Evolutionary conservation across 2,888 invertebrate genomes (phyloP).

Genomic region (Nymphalis urticae): DNA sequence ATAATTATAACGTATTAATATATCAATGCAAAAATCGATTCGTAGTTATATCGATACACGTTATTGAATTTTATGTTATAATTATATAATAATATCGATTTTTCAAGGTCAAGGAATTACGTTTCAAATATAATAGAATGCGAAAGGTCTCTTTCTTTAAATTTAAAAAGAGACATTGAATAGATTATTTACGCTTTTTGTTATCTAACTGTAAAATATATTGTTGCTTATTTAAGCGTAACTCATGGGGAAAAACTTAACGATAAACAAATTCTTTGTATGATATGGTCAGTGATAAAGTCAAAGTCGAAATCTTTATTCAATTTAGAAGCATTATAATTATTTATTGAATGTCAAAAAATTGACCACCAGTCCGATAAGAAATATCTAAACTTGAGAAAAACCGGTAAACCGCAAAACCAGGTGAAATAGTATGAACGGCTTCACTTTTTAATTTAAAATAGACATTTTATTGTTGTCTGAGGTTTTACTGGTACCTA

Average conservation of each 20-base stretch:
- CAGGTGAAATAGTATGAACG: no score
- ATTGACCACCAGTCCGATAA: no score
- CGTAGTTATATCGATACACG: not conserved
- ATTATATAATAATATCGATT: not conserved
- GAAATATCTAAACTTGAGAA: no score
- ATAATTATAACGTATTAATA: not conserved
- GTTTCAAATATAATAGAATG: not conserved
- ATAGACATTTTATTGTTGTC: no score
- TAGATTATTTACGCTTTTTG: constrained; percentile 6
- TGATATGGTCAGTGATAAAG: not conserved
- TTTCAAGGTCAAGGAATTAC: not conserved
- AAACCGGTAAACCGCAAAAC: no score
- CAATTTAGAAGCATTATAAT: no score
- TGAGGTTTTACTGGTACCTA: no score
- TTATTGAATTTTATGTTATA: not conserved
- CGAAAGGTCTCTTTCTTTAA: constrained; percentile 7
- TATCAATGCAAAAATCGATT: not conserved
- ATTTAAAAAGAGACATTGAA: constrained; percentile 8
- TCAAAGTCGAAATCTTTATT: no score
- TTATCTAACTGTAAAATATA: not conserved
- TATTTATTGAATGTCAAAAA: no score
- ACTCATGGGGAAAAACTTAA: not conserved
- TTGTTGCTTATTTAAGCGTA: not conserved
- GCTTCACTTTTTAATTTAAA: no score
- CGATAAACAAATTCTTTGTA: not conserved